phyloP scores from a whole-genome alignment of 2,888 invertebrate genomes.

The Ditula angustiorana region DNA sequence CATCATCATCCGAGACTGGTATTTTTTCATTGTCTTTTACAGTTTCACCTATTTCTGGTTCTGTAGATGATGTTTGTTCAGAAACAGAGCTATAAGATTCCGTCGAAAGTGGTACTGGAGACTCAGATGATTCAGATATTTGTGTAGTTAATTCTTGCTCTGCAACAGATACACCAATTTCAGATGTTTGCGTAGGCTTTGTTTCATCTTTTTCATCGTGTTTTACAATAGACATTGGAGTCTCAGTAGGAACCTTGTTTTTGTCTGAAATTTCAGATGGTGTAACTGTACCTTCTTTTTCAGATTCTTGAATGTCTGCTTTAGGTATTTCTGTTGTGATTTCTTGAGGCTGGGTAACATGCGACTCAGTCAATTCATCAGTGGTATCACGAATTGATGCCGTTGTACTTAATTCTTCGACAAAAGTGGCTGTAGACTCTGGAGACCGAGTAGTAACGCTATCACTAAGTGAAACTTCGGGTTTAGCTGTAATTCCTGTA shows the following conservation, averaged over 20 bases:
- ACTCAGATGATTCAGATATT: constrained; percentile 8
- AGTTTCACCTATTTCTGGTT: constrained; percentile 1
- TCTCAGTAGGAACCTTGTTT: constrained; percentile 7
- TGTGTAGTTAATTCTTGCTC: neutral
- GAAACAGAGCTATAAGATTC: neutral
- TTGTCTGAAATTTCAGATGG: neutral
- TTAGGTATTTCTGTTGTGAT: constrained; percentile 32
- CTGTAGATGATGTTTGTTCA: neutral
- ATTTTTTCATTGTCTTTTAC: constrained; percentile 4
- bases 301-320: neutral
- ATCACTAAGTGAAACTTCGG: constrained; percentile 5
- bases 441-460: neutral
- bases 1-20: neutral
- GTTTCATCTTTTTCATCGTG: constrained; percentile 12
- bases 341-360: constrained; percentile 24
- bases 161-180: neutral
- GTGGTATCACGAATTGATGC: constrained; percentile 19
- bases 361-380: constrained; percentile 13
- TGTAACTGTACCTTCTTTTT: neutral
- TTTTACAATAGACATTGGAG: constrained; percentile 34
- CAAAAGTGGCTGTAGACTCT: neutral
- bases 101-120: neutral
- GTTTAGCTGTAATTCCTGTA: constrained; percentile 10
- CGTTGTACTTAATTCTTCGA: constrained; percentile 16
- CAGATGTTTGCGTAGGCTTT: constrained; percentile 4